A percentile compares a stretch with the other conserved stretches of the same genome.
Conservation (phyloP, 2,888 invertebrate species). For the Abrostola tripartita region DNA sequence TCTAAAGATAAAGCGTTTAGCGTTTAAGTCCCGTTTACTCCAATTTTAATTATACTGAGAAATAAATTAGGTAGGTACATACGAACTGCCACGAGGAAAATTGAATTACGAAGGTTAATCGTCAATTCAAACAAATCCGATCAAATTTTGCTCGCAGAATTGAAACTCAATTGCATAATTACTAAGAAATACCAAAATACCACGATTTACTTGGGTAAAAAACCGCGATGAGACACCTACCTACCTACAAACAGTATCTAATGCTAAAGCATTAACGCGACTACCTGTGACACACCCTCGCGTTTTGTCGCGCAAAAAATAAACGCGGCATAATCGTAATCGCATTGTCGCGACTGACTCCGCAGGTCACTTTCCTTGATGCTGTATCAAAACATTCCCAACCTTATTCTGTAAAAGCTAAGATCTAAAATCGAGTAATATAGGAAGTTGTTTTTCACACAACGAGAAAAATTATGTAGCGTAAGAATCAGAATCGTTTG, state of each 20-base stretch:
- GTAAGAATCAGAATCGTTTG: conserved; percentile 58
- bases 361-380: conserved; percentile 60
- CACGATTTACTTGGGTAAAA: not conserved
- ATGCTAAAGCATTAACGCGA: conserved; percentile 43
- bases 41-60: too few relatives aligned
- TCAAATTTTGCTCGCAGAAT: too few relatives aligned
- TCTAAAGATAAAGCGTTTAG: too few relatives aligned
- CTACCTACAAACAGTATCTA: conserved; percentile 30
- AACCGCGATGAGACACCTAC: not conserved
- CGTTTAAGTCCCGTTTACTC: too few relatives aligned
- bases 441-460: conserved; percentile 48
- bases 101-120: too few relatives aligned
- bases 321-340: conserved; percentile 64
- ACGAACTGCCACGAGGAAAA: too few relatives aligned
- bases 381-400: conserved; percentile 20
- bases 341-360: conserved; percentile 62
- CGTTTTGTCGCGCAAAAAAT: conserved; percentile 66
- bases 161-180: too few relatives aligned
- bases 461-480: conserved; percentile 54
- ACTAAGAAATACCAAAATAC: not conserved
- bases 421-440: conserved; percentile 23
- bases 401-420: conserved; percentile 7
- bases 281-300: conserved; percentile 57
- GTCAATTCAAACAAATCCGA: too few relatives aligned
- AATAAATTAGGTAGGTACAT: too few relatives aligned